These are phyloP conservation scores for Austrolebias charrua DNA, from an alignment of 2,797 vertebrate species.

Conservation along the genomic window DNA sequence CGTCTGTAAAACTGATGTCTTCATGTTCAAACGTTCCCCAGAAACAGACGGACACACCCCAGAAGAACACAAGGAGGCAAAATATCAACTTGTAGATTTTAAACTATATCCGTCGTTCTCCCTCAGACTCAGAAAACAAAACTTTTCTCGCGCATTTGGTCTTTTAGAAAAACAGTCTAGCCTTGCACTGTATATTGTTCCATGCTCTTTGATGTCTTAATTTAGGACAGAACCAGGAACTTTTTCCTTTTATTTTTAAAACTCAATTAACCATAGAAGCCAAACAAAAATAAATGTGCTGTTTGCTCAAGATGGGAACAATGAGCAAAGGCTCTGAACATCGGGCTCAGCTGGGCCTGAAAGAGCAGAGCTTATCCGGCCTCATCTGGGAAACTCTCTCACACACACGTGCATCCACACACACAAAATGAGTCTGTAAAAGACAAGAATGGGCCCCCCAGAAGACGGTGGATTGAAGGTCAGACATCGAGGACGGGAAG, in stretches of 20 bases:
- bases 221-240: constrained; percentile 66
- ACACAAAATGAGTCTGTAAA: constrained; percentile 38
- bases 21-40: not conserved
- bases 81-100: constrained; percentile 5
- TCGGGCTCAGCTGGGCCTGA: constrained; percentile 70
- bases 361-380: constrained; percentile 69
- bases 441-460: constrained; percentile 61
- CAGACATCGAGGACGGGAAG: constrained; percentile 46
- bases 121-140: not conserved
- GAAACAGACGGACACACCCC: not conserved
- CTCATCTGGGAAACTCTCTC: constrained; percentile 66
- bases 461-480: constrained; percentile 56
- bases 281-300: constrained; percentile 70
- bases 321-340: constrained; percentile 75
- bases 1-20: not conserved
- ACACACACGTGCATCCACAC: constrained; percentile 11
- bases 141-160: constrained; percentile 11
- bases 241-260: constrained; percentile 38
- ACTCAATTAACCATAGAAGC: constrained; percentile 70
- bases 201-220: constrained; percentile 72
- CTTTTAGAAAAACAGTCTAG: constrained; percentile 15
- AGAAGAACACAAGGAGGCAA: not conserved
- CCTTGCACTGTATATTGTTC: constrained; percentile 62
- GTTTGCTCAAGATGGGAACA: constrained; percentile 81
- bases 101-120: not conserved